A percentile compares a stretch with the other conserved stretches of the same genome.
phyloP scores from a whole-genome alignment of 2,888 invertebrate species.

The Epirrhoe tristata region DNA sequence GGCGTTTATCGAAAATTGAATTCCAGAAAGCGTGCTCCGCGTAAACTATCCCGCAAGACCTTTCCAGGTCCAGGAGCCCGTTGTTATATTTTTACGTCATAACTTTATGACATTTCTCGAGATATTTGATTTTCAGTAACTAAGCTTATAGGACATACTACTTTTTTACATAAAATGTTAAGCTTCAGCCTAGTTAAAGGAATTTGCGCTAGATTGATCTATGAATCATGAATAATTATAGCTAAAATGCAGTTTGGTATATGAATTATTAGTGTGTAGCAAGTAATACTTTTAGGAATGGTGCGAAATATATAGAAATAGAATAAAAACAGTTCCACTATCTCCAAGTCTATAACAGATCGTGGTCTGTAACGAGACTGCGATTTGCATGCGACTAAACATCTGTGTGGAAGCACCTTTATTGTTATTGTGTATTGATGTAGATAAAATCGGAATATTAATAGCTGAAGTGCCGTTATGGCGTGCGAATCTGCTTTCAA shows the following conservation, averaged over 20 bases:
- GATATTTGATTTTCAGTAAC: no score
- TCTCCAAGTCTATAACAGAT: conserved; percentile 23
- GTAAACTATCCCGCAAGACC: conserved; percentile 70
- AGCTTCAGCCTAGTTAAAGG: no score
- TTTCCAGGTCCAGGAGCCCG: conserved; percentile 13
- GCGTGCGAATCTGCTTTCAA: conserved; percentile 38
- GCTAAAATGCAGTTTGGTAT: no score
- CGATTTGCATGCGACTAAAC: conserved; percentile 50
- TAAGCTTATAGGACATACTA: no score
- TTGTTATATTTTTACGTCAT: not conserved
- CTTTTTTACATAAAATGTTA: no score
- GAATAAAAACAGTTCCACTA: not conserved
- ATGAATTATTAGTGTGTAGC: no score
- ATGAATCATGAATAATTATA: no score
- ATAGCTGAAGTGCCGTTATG: conserved; percentile 36
- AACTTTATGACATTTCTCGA: not conserved
- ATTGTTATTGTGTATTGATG: conserved; percentile 47
- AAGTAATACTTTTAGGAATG: no score
- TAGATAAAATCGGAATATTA: conserved; percentile 30
- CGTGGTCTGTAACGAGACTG: conserved; percentile 49
- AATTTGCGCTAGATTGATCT: no score
- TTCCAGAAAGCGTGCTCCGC: conserved; percentile 66
- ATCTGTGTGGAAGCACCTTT: conserved; percentile 45
- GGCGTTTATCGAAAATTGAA: conserved; percentile 73
- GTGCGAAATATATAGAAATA: not conserved